Conservation (phyloP, 2,113 vertebrate genomes). For the Ellobius talpinus region DNA sequence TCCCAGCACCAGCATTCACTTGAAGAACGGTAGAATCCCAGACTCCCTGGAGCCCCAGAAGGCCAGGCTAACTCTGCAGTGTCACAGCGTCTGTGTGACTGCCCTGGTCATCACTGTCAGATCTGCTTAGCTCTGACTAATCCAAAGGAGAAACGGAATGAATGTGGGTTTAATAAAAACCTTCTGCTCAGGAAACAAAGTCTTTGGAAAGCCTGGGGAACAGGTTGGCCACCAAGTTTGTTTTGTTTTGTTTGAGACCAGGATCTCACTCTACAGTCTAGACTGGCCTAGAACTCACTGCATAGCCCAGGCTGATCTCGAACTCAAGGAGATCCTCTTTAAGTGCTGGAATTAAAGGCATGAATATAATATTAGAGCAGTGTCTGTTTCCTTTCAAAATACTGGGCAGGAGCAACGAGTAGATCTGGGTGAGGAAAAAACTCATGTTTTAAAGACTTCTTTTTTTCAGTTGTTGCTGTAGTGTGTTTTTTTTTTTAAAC, state of each 20-base stretch:
- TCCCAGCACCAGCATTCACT: background rate
- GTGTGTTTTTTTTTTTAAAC: background rate
- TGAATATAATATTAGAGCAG: background rate
- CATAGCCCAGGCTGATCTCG: background rate
- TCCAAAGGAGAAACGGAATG: constrained; percentile 28
- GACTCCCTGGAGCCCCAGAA: too few relatives aligned
- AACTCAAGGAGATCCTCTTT: background rate
- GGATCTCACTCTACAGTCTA: background rate
- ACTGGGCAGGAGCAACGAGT: background rate
- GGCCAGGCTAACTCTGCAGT: too few relatives aligned
- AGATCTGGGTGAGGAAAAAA: background rate
- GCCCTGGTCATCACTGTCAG: background rate
- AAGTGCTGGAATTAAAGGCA: background rate
- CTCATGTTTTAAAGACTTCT: background rate
- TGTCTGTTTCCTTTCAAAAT: constrained; percentile 6
- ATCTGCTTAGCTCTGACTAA: background rate
- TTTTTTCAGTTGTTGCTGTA: background rate
- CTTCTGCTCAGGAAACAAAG: constrained; percentile 35
- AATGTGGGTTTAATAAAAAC: constrained; percentile 36
- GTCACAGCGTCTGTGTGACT: background rate
- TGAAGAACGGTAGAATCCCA: background rate
- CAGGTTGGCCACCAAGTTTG: background rate
- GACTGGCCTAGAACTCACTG: background rate
- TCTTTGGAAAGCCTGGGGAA: background rate
- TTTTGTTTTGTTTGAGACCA: background rate